Conservation (phyloP, 2,797 vertebrate species). For the Balearica regulorum region DNA sequence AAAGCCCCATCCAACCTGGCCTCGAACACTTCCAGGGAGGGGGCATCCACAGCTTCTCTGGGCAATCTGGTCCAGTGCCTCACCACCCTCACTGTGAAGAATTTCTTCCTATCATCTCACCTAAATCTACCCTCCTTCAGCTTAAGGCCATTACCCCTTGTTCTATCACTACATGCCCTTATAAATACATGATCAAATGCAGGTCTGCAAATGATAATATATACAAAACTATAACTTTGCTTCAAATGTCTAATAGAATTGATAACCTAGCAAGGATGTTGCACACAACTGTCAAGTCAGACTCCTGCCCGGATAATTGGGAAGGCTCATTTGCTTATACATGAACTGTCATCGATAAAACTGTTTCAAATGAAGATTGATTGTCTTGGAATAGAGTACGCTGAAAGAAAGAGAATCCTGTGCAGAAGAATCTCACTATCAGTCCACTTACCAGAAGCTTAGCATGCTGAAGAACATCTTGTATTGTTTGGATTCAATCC, state of each 20-base stretch:
- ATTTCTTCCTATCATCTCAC: too few species aligned
- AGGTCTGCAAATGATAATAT: neutral
- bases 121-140: too few species aligned
- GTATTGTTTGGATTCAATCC: constrained; percentile 75
- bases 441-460: constrained; percentile 68
- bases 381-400: neutral
- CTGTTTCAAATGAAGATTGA: constrained; percentile 26
- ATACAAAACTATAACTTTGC: neutral
- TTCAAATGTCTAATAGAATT: neutral
- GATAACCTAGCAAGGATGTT: neutral
- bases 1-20: too few species aligned
- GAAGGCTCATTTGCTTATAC: neutral
- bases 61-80: too few species aligned
- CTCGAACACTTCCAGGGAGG: too few species aligned
- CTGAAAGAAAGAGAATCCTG: constrained; percentile 19
- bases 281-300: neutral
- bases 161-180: too few species aligned
- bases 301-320: neutral
- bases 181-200: neutral
- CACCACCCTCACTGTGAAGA: too few species aligned
- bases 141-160: too few species aligned
- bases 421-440: constrained; percentile 43
- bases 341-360: neutral
- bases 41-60: too few species aligned
- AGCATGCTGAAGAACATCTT: constrained; percentile 77